Percentiles rank a stretch among this genome's conserved stretches.
phyloP scores from a whole-genome alignment of 2,797 vertebrate genomes.

The Danio tinwini region DNA sequence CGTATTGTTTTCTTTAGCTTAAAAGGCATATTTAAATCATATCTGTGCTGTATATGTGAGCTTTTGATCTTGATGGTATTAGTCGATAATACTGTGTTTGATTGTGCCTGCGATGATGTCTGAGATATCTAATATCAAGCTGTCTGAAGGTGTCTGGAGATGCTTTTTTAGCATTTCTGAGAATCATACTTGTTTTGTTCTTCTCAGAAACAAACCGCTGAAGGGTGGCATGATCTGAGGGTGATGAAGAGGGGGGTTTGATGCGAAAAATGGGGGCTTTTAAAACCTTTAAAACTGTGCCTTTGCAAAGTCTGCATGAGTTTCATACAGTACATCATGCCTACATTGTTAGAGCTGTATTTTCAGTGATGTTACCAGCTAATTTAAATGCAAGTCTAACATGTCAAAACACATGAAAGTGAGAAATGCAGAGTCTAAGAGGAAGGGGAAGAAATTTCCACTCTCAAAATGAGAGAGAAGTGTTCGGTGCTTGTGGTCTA shows the following conservation, averaged over 20 bases:
- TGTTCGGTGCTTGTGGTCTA: conserved; percentile 83
- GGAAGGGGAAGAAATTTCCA: conserved; percentile 79
- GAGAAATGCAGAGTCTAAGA: conserved; percentile 65
- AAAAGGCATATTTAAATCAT: too few relatives aligned
- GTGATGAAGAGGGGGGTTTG: neutral
- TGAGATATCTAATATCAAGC: neutral
- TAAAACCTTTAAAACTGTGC: neutral
- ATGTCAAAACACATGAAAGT: conserved; percentile 36
- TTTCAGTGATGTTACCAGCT: neutral
- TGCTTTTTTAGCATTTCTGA: conserved; percentile 37
- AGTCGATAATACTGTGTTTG: neutral
- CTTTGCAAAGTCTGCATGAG: too few relatives aligned
- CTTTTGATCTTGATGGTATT: conserved; percentile 5
- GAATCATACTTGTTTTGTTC: conserved; percentile 50
- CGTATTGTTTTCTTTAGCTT: too few relatives aligned
- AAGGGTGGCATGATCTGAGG: conserved; percentile 48
- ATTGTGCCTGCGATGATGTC: neutral
- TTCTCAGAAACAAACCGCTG: conserved; percentile 73
- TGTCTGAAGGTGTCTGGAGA: conserved; percentile 9
- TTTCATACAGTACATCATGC: neutral
- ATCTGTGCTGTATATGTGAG: neutral
- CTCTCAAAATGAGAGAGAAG: conserved; percentile 75
- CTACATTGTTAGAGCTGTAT: neutral
- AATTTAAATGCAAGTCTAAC: neutral
- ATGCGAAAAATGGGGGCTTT: conserved; percentile 56